Conservation (phyloP, 2,888 invertebrate species). For the Antheraea yamamai region DNA sequence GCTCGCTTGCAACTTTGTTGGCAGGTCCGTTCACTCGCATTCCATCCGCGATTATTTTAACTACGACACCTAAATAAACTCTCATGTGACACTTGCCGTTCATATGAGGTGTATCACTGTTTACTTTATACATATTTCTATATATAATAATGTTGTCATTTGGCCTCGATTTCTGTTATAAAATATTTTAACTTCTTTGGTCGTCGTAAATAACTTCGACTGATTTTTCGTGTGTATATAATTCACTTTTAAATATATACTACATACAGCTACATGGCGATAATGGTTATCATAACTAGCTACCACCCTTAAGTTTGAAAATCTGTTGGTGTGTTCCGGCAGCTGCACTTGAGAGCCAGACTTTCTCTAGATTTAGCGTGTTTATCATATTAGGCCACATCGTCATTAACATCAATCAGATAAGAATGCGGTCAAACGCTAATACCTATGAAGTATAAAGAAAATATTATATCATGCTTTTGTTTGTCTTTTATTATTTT, state of each 20-base stretch:
- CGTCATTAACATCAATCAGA: too few species aligned
- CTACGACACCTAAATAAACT: slow-evolving; percentile 24
- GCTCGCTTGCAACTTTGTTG: slow-evolving; percentile 26
- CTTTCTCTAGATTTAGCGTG: too few species aligned
- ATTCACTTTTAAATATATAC: background rate
- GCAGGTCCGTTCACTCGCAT: slow-evolving; percentile 27
- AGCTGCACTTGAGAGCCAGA: too few species aligned
- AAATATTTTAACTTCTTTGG: background rate
- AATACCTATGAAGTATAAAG: too few species aligned
- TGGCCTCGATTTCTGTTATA: background rate
- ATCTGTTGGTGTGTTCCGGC: too few species aligned
- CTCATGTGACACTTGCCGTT: slow-evolving; percentile 18
- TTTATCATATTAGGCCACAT: too few species aligned
- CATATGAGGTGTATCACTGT: slow-evolving; percentile 15
- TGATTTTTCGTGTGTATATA: background rate
- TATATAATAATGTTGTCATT: slow-evolving; percentile 12
- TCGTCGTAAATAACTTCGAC: background rate
- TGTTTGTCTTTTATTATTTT: too few species aligned
- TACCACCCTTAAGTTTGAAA: too few species aligned
- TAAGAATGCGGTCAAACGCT: too few species aligned
- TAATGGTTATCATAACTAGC: too few species aligned
- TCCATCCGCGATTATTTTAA: slow-evolving; percentile 22
- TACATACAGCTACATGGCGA: too few species aligned
- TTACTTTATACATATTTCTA: slow-evolving; percentile 21
- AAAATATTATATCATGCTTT: too few species aligned